phyloP scores from a whole-genome alignment of 2,797 vertebrate genomes.

The Myotis daubentonii region DNA sequence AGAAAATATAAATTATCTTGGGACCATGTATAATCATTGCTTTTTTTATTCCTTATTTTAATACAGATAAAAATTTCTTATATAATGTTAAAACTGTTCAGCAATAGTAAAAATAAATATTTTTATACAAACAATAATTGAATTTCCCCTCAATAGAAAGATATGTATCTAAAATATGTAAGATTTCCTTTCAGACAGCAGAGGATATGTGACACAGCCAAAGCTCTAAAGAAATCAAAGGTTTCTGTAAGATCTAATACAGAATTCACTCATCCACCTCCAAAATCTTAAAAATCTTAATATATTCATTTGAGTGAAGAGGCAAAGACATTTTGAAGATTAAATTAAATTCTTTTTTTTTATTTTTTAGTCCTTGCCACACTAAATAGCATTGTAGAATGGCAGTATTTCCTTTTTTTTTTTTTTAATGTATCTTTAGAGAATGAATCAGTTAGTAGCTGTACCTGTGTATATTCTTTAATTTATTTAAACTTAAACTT shows the following conservation, averaged over 20 bases:
- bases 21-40: background rate
- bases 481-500: slow-evolving; percentile 68
- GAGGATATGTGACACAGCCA: background rate
- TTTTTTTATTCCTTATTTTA: slow-evolving; percentile 22
- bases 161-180: background rate
- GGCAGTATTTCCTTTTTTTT: slow-evolving; percentile 49
- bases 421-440: slow-evolving; percentile 49
- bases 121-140: background rate
- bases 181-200: background rate
- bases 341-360: slow-evolving; percentile 83
- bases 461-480: slow-evolving; percentile 57
- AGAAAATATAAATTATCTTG: background rate
- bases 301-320: background rate
- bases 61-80: background rate
- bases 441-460: slow-evolving; percentile 57
- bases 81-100: background rate
- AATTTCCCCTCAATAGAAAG: background rate
- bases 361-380: slow-evolving; percentile 74
- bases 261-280: background rate
- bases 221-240: background rate
- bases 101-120: background rate
- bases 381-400: slow-evolving; percentile 77
- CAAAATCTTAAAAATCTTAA: background rate
- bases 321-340: background rate
- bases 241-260: background rate